These are phyloP conservation scores for Trachymyrmex septentrionalis DNA, from an alignment of 1,140 invertebrate species.

Conservation along the genomic window DNA sequence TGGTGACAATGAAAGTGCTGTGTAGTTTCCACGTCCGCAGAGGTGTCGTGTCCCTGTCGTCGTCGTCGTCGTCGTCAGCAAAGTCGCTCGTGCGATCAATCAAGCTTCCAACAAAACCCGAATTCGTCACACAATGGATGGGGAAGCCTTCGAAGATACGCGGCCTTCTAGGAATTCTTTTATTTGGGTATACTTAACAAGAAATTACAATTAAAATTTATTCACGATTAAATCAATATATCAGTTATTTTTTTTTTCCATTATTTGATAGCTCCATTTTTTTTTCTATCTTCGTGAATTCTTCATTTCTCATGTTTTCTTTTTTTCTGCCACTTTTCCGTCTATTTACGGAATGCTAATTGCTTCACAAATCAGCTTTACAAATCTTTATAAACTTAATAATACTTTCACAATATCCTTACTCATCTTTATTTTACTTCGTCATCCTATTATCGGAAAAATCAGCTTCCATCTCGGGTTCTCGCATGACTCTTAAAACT, in stretches of 20 bases:
- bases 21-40: slow-evolving; percentile 9
- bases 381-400: slow-evolving; percentile 37
- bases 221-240: slow-evolving; percentile 14
- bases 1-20: slow-evolving; percentile 26
- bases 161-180: not conserved
- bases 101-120: not conserved
- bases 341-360: slow-evolving; percentile 18
- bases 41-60: slow-evolving; percentile 4
- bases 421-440: slow-evolving; percentile 4
- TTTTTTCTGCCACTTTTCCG: slow-evolving; percentile 12
- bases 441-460: slow-evolving; percentile 32
- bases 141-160: not conserved
- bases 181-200: slow-evolving; percentile 12
- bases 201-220: not conserved
- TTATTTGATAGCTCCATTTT: not conserved
- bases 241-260: no score
- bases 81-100: slow-evolving; percentile 41
- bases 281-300: not conserved
- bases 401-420: slow-evolving; percentile 17
- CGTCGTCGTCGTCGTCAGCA: not conserved
- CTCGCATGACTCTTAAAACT: slow-evolving; percentile 55
- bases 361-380: not conserved
- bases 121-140: slow-evolving; percentile 33
- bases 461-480: slow-evolving; percentile 1
- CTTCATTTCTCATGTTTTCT: not conserved